phyloP scores from a whole-genome alignment of 2,888 invertebrate genomes.

The Polyommatus icarus region DNA sequence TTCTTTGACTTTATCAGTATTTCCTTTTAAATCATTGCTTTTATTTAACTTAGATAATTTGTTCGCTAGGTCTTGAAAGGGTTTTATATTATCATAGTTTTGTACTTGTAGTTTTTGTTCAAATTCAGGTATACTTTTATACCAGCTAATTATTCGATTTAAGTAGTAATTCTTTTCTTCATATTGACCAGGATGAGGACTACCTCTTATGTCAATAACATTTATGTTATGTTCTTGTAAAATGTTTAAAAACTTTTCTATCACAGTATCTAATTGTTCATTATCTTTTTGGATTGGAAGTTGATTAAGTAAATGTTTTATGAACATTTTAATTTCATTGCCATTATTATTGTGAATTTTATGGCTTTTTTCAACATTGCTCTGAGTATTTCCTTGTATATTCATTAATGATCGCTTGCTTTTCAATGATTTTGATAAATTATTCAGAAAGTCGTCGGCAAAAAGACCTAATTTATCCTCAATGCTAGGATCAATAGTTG shows the following conservation, averaged over 20 bases:
- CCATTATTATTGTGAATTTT: neutral
- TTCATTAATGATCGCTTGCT: neutral
- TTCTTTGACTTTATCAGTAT: neutral
- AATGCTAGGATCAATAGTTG: neutral
- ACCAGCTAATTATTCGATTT: constrained; percentile 2
- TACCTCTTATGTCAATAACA: neutral
- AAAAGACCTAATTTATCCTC: neutral
- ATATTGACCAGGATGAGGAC: neutral
- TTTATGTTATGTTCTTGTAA: constrained; percentile 3
- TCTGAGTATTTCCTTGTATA: neutral
- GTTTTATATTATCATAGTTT: constrained; percentile 1
- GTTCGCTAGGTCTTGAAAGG: neutral
- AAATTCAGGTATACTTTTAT: constrained; percentile 16
- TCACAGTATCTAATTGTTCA: neutral
- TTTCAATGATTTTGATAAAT: neutral
- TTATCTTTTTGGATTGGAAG: neutral
- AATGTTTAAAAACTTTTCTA: neutral
- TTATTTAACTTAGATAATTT: neutral
- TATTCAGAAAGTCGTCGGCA: constrained; percentile 13
- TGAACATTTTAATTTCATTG: neutral
- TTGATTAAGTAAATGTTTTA: constrained; percentile 8
- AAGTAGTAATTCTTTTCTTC: neutral
- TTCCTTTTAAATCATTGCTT: neutral
- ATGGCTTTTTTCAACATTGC: neutral
- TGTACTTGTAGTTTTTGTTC: neutral